Evolutionary conservation across 2,888 invertebrate genomes (phyloP).

Genomic region (Microdon myrmicae): DNA sequence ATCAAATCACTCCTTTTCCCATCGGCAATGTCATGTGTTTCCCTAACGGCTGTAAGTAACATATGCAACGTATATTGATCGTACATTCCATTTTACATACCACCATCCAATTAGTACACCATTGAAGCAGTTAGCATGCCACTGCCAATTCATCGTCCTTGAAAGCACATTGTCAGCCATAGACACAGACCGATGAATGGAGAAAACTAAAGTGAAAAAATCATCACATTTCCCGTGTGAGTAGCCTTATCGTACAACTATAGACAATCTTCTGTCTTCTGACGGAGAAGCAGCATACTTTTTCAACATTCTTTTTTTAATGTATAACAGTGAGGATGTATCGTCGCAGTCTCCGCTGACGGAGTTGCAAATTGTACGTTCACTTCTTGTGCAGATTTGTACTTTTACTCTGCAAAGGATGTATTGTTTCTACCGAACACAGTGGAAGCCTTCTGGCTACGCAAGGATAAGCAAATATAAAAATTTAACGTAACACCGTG

Average conservation of each 20-base stretch:
- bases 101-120: background rate
- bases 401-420: background rate
- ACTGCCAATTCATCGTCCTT: slow-evolving; percentile 25
- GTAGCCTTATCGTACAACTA: slow-evolving; percentile 36
- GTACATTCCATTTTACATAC: background rate
- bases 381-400: slow-evolving; percentile 4
- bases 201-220: slow-evolving; percentile 3
- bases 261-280: slow-evolving; percentile 21
- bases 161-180: background rate
- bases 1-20: too few species aligned
- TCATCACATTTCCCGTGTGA: slow-evolving; percentile 39
- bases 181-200: background rate
- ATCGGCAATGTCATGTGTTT: too few species aligned
- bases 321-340: slow-evolving; percentile 4
- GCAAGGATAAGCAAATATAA: slow-evolving; percentile 36
- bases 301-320: slow-evolving; percentile 24
- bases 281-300: slow-evolving; percentile 40
- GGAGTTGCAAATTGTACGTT: slow-evolving; percentile 29
- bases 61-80: too few species aligned
- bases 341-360: slow-evolving; percentile 5
- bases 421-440: slow-evolving; percentile 3
- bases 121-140: slow-evolving; percentile 2
- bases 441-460: slow-evolving; percentile 23
- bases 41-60: too few species aligned
- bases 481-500: slow-evolving; percentile 28